A percentile compares a stretch with the other conserved stretches of the same genome.
These are phyloP conservation scores for Pedetes capensis DNA, from an alignment of 2,113 vertebrate species.

Conservation along the genomic window DNA sequence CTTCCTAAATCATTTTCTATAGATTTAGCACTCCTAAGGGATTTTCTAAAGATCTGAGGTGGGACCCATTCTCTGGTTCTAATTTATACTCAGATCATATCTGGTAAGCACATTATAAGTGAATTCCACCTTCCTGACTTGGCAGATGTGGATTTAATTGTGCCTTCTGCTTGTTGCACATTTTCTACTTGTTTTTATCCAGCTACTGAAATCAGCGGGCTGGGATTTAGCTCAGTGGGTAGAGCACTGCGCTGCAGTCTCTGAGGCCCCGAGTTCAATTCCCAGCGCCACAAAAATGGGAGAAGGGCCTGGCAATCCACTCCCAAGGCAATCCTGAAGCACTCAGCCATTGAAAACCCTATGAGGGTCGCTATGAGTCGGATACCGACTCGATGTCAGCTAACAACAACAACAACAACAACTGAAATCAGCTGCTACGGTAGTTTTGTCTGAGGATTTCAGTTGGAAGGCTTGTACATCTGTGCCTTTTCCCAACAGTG, in stretches of 20 bases:
- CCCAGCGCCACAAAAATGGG: too few species aligned
- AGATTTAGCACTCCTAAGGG: not conserved
- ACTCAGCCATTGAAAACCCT: too few species aligned
- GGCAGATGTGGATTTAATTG: not conserved
- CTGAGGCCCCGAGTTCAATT: too few species aligned
- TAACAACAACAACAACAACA: too few species aligned
- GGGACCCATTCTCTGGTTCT: not conserved
- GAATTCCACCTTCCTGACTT: not conserved
- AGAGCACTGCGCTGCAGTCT: too few species aligned
- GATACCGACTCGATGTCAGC: too few species aligned
- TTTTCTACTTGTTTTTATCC: not conserved
- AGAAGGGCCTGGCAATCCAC: too few species aligned
- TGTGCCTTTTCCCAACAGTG: conserved; percentile 68
- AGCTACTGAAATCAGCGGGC: not conserved
- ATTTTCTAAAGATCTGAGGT: not conserved
- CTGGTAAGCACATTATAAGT: not conserved
- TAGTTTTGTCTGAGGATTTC: not conserved
- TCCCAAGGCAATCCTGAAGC: too few species aligned
- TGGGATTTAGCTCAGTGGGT: too few species aligned
- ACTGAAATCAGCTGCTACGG: not conserved
- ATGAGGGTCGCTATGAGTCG: too few species aligned
- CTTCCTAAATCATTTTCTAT: conserved; percentile 25
- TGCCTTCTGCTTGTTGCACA: not conserved
- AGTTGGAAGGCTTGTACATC: not conserved
- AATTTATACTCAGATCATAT: not conserved